A percentile compares a stretch with the other conserved stretches of the same genome.
phyloP scores from a whole-genome alignment of 2,888 invertebrate genomes.

The Lydus trimaculatus region DNA sequence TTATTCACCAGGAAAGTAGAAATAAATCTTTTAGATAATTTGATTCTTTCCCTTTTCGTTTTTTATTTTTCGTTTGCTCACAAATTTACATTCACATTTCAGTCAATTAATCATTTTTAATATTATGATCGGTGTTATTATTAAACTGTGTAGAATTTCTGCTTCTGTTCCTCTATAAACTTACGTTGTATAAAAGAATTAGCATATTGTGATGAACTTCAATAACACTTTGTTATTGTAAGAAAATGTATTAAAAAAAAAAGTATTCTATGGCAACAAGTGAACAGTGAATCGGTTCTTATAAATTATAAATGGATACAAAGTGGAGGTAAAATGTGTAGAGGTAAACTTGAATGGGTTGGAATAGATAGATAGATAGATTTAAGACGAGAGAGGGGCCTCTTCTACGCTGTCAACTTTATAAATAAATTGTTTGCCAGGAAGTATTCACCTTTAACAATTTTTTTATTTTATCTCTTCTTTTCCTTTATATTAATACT shows the following conservation, averaged over 20 bases:
- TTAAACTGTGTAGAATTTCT: neutral
- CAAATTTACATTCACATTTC: neutral
- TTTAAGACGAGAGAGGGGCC: neutral
- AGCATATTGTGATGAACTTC: neutral
- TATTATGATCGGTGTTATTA: neutral
- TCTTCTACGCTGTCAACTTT: neutral
- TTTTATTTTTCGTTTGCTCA: no score
- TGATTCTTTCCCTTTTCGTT: neutral
- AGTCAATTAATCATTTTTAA: conserved; percentile 2
- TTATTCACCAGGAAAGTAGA: neutral
- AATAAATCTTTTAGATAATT: conserved; percentile 3
- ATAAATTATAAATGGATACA: conserved; percentile 3
- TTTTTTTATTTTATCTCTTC: neutral
- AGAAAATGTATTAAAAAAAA: neutral
- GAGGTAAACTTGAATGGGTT: neutral
- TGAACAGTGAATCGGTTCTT: neutral
- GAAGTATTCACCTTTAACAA: neutral
- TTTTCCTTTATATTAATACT: neutral
- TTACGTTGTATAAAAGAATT: no score
- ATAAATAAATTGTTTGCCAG: neutral
- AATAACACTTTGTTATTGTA: neutral
- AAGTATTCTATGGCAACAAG: neutral
- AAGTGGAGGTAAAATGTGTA: neutral
- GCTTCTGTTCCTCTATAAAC: neutral
- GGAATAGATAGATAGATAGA: neutral